Evolutionary conservation across 1,140 invertebrate species (phyloP).

Genomic region (Zaprionus camerounensis): DNA sequence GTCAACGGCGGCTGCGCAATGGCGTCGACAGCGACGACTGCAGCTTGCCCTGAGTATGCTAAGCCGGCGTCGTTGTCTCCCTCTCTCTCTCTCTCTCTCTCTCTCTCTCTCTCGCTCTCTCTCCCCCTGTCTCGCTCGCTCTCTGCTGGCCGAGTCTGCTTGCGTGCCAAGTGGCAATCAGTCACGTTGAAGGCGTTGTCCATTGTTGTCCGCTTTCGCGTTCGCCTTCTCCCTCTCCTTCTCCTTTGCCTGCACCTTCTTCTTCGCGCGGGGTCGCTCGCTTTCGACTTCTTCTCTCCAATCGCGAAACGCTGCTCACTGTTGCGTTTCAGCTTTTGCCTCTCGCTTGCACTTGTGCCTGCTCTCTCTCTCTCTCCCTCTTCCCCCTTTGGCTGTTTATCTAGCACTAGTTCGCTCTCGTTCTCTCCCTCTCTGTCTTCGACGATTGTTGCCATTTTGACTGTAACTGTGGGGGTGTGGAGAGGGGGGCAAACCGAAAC

Average conservation of each 20-base stretch:
- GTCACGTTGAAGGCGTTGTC: constrained; percentile 77
- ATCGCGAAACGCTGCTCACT: constrained; percentile 67
- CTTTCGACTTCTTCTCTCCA: constrained; percentile 64
- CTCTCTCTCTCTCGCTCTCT: constrained; percentile 6
- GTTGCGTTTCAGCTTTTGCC: constrained; percentile 39
- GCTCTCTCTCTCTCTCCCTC: constrained; percentile 17
- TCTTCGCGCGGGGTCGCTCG: constrained; percentile 36
- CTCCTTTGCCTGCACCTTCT: neutral
- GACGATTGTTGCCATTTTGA: constrained; percentile 75
- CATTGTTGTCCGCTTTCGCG: constrained; percentile 37
- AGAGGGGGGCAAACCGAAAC: neutral
- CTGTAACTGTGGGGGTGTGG: neutral
- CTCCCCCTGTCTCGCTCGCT: constrained; percentile 6
- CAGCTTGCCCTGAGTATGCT: constrained; percentile 16
- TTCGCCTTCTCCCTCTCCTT: neutral
- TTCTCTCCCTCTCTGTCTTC: neutral
- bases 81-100: neutral
- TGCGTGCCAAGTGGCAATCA: constrained; percentile 83
- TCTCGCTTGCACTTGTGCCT: neutral
- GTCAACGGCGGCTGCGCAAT: constrained; percentile 66
- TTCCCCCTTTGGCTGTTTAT: constrained; percentile 3
- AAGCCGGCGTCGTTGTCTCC: constrained; percentile 25
- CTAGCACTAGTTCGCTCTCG: neutral
- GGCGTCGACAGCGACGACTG: constrained; percentile 43
- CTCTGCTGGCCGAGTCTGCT: constrained; percentile 40